Evolutionary conservation across 2,113 vertebrate species (phyloP).

Genomic region (Grammomys dolichurus): DNA sequence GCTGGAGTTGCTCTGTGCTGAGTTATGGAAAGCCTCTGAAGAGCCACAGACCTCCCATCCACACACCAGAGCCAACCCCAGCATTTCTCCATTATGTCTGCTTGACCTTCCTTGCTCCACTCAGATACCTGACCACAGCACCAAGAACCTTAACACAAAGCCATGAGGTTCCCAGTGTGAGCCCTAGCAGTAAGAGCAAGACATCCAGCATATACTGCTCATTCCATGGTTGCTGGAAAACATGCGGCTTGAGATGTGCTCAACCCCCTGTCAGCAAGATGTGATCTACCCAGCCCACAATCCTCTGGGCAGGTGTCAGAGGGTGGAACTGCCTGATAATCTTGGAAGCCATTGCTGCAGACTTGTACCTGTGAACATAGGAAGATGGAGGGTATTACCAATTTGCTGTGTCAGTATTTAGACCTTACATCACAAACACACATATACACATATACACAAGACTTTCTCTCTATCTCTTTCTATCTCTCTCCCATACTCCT

Average conservation of each 20-base stretch:
- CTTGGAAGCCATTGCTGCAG: slow-evolving; percentile 82
- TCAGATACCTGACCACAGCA: background rate
- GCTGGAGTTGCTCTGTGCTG: background rate
- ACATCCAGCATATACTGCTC: slow-evolving; percentile 86
- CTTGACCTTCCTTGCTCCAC: background rate
- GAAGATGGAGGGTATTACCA: background rate
- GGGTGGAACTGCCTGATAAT: slow-evolving; percentile 83
- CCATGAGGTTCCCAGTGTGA: slow-evolving; percentile 59
- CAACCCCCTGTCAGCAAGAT: slow-evolving; percentile 83
- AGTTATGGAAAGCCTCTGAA: background rate
- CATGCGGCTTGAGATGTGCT: slow-evolving; percentile 82
- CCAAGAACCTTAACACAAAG: slow-evolving; percentile 6
- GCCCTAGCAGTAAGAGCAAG: slow-evolving; percentile 75
- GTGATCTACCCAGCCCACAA: slow-evolving; percentile 86
- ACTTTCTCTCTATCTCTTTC: no score
- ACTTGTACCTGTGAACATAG: slow-evolving; percentile 83
- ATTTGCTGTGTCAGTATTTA: background rate
- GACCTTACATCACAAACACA: no score
- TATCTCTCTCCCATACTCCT: no score
- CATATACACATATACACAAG: background rate
- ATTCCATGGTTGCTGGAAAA: slow-evolving; percentile 83
- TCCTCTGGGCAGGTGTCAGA: slow-evolving; percentile 78
- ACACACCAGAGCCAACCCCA: no score
- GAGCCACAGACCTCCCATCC: slow-evolving; percentile 60
- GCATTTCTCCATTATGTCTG: background rate